phyloP scores from a whole-genome alignment of 2,888 invertebrate species.

The Mesochorus sp. region DNA sequence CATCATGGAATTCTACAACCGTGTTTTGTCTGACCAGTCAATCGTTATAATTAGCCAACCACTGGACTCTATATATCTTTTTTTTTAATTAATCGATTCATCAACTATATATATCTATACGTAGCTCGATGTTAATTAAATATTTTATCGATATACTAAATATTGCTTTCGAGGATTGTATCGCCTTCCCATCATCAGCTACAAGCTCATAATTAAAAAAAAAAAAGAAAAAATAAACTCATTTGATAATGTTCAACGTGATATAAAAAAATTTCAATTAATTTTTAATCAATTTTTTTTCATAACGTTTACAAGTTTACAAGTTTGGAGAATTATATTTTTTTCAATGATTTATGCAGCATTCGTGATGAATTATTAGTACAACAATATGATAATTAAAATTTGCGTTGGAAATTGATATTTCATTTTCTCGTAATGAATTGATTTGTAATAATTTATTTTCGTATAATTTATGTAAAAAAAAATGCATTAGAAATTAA shows the following conservation, averaged over 20 bases:
- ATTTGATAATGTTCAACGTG: background rate
- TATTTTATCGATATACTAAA: constrained; percentile 3
- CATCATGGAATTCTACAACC: constrained; percentile 24
- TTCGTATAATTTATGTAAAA: too few species aligned
- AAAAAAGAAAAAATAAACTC: background rate
- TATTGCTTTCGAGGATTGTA: constrained; percentile 15
- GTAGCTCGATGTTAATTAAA: constrained; percentile 16
- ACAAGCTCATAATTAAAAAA: background rate
- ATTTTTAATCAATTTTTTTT: background rate
- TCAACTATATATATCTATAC: constrained; percentile 24
- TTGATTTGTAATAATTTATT: too few species aligned
- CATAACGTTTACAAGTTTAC: background rate
- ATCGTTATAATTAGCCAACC: constrained; percentile 49
- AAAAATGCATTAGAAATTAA: too few species aligned
- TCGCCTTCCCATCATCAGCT: background rate
- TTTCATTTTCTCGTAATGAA: too few species aligned
- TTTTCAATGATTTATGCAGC: background rate
- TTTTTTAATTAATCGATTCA: constrained; percentile 6
- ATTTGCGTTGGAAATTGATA: too few species aligned
- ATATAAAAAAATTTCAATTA: constrained; percentile 24
- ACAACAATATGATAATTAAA: background rate
- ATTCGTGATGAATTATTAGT: background rate
- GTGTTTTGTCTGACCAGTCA: constrained; percentile 9
- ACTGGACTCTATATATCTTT: background rate
- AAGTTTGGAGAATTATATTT: background rate